These are phyloP conservation scores for Heloderma charlesbogerti DNA, from an alignment of 2,113 vertebrate genomes.

Conservation along the genomic window DNA sequence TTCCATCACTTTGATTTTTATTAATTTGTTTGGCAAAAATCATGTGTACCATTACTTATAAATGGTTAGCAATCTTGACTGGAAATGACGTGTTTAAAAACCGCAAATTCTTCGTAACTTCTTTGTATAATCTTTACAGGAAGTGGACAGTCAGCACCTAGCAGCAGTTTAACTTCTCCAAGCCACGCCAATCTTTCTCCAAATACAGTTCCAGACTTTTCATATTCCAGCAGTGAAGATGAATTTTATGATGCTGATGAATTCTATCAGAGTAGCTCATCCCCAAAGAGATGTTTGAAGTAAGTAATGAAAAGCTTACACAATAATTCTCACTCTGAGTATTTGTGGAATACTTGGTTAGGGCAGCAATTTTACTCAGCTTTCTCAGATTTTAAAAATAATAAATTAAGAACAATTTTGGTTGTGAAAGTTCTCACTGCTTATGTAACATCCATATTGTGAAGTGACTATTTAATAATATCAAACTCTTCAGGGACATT, in stretches of 20 bases:
- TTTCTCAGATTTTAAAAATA: neutral
- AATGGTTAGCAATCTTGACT: neutral
- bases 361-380: neutral
- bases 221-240: constrained; percentile 98
- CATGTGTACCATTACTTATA: neutral
- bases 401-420: neutral
- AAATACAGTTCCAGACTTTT: constrained; percentile 96
- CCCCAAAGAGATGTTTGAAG: constrained; percentile 93
- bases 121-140: constrained; percentile 73
- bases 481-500: neutral
- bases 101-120: neutral
- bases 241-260: constrained; percentile 99
- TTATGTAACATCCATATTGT: neutral
- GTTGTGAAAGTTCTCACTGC: neutral
- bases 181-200: constrained; percentile 93
- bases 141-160: constrained; percentile 93
- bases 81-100: neutral
- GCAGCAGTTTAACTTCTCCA: constrained; percentile 92
- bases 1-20: neutral
- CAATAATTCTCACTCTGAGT: neutral
- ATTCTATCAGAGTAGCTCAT: constrained; percentile 93
- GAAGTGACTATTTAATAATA: neutral
- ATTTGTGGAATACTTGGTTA: neutral
- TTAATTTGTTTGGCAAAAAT: neutral
- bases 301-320: constrained; percentile 76